Conservation (phyloP, 35 echinoderm and acorn worm genomes). For the Diadema setosum region DNA sequence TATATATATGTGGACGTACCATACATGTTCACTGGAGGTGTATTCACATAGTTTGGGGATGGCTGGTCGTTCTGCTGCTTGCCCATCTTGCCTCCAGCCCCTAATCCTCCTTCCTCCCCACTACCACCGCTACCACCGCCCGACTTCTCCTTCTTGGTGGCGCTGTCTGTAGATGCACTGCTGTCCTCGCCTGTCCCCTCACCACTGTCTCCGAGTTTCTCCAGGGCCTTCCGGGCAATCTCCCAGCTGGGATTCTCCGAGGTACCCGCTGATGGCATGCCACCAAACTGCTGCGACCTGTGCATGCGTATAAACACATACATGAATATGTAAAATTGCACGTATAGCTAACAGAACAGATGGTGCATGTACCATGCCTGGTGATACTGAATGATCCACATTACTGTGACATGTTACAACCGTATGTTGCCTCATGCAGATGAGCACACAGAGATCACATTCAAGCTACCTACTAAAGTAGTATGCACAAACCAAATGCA, state of each 20-base stretch:
- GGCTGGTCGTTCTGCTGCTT: slow-evolving; percentile 1
- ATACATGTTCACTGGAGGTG: slow-evolving; percentile 8
- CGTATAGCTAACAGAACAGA: not conserved
- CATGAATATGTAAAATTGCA: not conserved
- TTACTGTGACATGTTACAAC: too few species aligned
- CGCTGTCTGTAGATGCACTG: too few species aligned
- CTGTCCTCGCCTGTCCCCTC: not conserved
- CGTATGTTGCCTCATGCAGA: too few species aligned
- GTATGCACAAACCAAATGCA: too few species aligned
- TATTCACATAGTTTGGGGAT: too few species aligned
- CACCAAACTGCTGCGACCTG: slow-evolving; percentile 39
- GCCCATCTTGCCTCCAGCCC: not conserved
- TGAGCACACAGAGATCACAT: too few species aligned
- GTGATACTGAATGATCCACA: not conserved
- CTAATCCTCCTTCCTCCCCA: not conserved
- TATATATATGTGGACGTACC: not conserved
- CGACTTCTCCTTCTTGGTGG: not conserved
- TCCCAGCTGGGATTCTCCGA: slow-evolving; percentile 60
- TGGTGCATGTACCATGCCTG: not conserved
- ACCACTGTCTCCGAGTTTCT: slow-evolving; percentile 21
- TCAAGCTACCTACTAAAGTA: too few species aligned
- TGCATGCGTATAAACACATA: not conserved
- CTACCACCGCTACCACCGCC: not conserved
- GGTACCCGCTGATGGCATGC: not conserved
- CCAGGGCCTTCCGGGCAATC: slow-evolving; percentile 73